Base-by-base conservation (phyloP, 92 coral and sea anemone genomes). In the Paramuricea clavata region DNA sequence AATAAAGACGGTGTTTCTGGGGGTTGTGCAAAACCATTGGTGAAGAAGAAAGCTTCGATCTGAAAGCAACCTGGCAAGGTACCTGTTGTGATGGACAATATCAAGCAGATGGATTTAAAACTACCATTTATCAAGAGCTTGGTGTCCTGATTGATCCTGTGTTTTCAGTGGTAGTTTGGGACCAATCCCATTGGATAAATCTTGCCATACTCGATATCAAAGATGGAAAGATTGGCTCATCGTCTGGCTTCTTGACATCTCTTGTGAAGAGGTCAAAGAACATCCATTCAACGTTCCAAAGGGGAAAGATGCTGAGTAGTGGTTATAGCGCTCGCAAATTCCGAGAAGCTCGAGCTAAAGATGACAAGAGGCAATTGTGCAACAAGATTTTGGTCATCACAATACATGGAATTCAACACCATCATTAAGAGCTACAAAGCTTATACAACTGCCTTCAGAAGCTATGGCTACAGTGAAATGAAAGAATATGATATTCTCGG, bases 141-240 rank as follows among this genome's bases (percentile, higher is more conserved):
- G 57, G 34, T 74, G 0, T 23, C 0, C 80, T 60, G 25, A 27
- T 74, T 13, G 83, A 78, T 59, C 83, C 83, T 0, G 70, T 17
- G 12, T 78, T 78, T 17, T 78, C 83, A 27, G 82, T 6, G 13
- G n/a, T 77, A 2, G 33, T 77, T 50, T 78, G 83, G 83, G 72
- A 78, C 35, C 83, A 39, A 19, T 78, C 83, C 0, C 83, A 78
- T 27, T 78, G 83, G 83, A 59, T 78, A 7, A 78, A 78, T 78
- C 57, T 77, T 5, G 68, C 43, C 22, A 77, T 77, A 2, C 82
- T 77, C 26, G 82, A 77, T 35, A n/a, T 77, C 43, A 7, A 5
- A 6, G 67, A 77, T 13, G 82, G 54, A 21, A 78, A 78, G 54
- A 3, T 16, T 78, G 83, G 83, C 0, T 57, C 83, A 16, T 57